These are phyloP conservation scores for Lepidonotus clava DNA, from an alignment of 2,888 invertebrate species.

Conservation along the genomic window DNA sequence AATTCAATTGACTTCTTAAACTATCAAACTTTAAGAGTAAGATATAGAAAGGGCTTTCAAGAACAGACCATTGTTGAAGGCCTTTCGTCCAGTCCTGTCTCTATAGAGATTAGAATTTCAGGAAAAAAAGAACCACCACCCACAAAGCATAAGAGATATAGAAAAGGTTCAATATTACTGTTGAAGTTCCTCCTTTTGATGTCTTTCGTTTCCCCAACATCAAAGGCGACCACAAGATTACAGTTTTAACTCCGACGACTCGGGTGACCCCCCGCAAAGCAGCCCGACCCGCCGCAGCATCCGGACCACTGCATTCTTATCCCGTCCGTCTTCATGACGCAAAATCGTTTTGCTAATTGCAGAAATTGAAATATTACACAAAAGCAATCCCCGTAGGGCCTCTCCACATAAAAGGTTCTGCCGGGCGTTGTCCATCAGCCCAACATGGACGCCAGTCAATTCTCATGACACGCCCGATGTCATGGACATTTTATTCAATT, in stretches of 20 bases:
- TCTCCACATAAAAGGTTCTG: background rate
- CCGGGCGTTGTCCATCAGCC: constrained; percentile 4
- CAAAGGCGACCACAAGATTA: background rate
- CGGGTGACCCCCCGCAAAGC: too few species aligned
- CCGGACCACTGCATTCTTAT: background rate
- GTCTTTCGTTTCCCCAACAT: background rate
- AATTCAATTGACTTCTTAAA: too few species aligned
- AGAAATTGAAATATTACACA: constrained; percentile 35
- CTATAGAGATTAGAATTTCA: too few species aligned
- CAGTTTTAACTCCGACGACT: background rate
- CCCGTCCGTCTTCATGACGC: background rate
- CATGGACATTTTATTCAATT: constrained; percentile 50
- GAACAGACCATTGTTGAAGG: too few species aligned
- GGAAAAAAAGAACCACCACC: too few species aligned
- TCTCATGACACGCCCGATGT: constrained; percentile 10
- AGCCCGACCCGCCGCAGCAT: background rate
- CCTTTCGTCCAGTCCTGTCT: too few species aligned
- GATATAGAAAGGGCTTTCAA: too few species aligned
- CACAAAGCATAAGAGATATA: background rate
- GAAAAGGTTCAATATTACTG: background rate
- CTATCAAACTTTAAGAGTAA: too few species aligned
- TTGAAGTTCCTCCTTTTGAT: background rate
- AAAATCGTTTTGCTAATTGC: constrained; percentile 41
- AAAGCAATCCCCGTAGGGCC: constrained; percentile 20
- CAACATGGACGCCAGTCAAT: background rate